Conservation (phyloP, 1,140 invertebrate genomes). For the Grapholita molesta region DNA sequence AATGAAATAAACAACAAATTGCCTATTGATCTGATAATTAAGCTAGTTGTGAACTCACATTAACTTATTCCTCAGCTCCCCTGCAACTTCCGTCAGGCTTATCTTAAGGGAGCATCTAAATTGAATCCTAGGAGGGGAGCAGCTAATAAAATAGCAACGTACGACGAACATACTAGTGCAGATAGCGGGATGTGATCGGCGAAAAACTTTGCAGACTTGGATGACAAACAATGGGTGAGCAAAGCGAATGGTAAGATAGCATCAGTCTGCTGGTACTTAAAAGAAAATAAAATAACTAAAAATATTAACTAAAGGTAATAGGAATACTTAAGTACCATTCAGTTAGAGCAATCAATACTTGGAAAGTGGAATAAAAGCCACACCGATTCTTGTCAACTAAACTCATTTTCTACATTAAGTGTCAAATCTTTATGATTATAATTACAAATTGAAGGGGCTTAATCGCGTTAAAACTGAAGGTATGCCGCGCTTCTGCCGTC, state of each 20-base stretch:
- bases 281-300: background rate
- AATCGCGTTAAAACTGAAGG: no score
- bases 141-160: slow-evolving; percentile 58
- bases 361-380: no score
- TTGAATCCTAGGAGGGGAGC: slow-evolving; percentile 58
- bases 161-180: slow-evolving; percentile 9
- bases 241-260: background rate
- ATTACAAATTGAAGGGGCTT: no score
- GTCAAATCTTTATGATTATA: no score
- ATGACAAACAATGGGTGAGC: background rate
- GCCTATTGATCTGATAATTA: slow-evolving; percentile 1
- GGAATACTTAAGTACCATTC: no score
- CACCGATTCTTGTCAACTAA: no score
- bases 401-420: no score
- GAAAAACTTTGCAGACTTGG: slow-evolving; percentile 10
- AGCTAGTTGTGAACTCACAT: slow-evolving; percentile 3
- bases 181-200: background rate
- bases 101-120: slow-evolving; percentile 64
- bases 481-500: no score
- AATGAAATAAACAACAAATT: background rate
- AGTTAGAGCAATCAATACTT: no score
- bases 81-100: slow-evolving; percentile 27
- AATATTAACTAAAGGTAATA: no score
- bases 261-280: background rate
- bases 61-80: slow-evolving; percentile 13